phyloP scores from a whole-genome alignment of 2,888 invertebrate species.

The Leptopilina myrica region DNA sequence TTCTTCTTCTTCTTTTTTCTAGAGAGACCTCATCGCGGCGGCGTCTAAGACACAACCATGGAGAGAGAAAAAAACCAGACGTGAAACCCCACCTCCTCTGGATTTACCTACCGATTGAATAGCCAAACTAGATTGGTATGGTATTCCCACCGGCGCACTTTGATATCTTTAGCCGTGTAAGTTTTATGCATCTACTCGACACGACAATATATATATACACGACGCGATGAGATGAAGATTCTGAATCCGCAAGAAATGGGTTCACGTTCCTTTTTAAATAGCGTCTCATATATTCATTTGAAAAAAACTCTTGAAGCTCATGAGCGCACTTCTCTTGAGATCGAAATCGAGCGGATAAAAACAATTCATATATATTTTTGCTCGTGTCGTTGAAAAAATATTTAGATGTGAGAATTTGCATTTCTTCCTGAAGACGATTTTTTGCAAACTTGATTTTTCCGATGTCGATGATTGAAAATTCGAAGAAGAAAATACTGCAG shows the following conservation, averaged over 20 bases:
- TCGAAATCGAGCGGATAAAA: no score
- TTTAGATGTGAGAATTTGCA: no score
- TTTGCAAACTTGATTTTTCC: no score
- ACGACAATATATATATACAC: slow-evolving; percentile 3
- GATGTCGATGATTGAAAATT: no score
- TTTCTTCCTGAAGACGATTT: no score
- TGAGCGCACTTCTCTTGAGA: no score
- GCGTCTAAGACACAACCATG: slow-evolving; percentile 13
- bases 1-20: not conserved
- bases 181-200: slow-evolving; percentile 11
- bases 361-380: no score
- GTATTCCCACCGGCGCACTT: slow-evolving; percentile 26
- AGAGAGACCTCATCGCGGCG: slow-evolving; percentile 8
- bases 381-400: no score
- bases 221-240: slow-evolving; percentile 1
- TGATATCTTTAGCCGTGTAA: slow-evolving; percentile 24
- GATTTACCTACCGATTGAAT: slow-evolving; percentile 39
- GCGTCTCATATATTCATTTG: no score
- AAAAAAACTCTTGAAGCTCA: no score
- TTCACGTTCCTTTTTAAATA: not conserved
- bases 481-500: no score
- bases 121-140: slow-evolving; percentile 35
- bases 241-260: not conserved
- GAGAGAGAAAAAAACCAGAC: slow-evolving; percentile 32
- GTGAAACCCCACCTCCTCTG: slow-evolving; percentile 6